phyloP scores from a whole-genome alignment of 1,140 invertebrate species.

The Bombus vancouverensis region DNA sequence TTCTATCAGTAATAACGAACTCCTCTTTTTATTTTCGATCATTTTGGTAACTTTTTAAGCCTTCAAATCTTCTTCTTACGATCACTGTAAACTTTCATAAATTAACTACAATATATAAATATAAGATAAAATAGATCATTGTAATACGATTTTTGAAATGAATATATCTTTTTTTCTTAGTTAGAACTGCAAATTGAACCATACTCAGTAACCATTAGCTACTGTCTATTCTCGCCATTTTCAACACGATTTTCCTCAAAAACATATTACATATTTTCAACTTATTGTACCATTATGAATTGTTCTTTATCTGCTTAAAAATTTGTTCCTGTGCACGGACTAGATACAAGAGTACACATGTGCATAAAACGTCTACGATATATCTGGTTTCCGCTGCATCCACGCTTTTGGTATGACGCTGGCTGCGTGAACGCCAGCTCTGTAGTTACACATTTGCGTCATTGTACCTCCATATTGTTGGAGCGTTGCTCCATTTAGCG shows the following conservation, averaged over 20 bases:
- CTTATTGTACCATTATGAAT: background rate
- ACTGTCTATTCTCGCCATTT: no score
- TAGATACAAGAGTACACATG: conserved; percentile 6
- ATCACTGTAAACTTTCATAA: no score
- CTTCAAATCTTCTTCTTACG: no score
- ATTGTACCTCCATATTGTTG: conserved; percentile 46
- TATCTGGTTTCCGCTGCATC: conserved; percentile 63
- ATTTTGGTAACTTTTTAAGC: no score
- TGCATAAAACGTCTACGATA: conserved; percentile 17
- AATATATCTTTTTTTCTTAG: no score
- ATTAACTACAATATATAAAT: no score
- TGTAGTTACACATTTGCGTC: conserved; percentile 47
- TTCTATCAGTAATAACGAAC: no score
- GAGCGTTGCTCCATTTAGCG: conserved; percentile 55
- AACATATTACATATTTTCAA: background rate
- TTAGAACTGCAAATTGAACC: background rate
- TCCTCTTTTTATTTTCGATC: no score
- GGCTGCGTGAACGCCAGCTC: conserved; percentile 41
- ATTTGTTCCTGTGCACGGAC: background rate
- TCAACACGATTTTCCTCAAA: background rate
- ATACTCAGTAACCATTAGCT: background rate
- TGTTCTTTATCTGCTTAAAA: background rate
- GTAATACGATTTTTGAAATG: no score
- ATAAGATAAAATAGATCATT: no score
- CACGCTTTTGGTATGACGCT: conserved; percentile 69